Base-by-base conservation (phyloP, 2,888 invertebrate species). In the Micropterix aruncella region DNA sequence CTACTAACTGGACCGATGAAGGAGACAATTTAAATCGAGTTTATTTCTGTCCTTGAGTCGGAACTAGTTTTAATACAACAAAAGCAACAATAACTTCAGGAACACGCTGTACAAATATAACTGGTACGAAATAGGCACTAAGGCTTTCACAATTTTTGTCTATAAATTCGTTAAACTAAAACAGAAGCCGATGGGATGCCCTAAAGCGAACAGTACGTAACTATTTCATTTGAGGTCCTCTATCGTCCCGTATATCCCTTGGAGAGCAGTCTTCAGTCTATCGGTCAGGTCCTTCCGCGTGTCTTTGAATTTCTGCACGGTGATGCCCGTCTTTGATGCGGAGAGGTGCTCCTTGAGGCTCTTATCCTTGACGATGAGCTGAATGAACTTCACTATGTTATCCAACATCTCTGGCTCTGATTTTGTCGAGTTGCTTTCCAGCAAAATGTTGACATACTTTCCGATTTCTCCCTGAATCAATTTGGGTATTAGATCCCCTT, bases 391-490 rank as follows among this genome's bases (percentile, higher is more conserved):
- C 1, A 73, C 48, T 3, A 73, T 55, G 54, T 76, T 76, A 51
- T 69, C 66, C 1, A 72, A 63, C 1, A 73, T 68, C 45, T 73
- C 67, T 1, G 62, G 50, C 1, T 73, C 70, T 57, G 74, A 61
- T 52, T 66, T 69, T 0, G 62, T 62, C 47, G 63, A 63, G 47
- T 68, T 70, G 0, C 70, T 66, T 18, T 72, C 67, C 1, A 75
- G 57, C 36, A 76, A 59, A 14, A 64, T 66, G 1, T 62, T 59
- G 2, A 76, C 51, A 50, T 68, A 70, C 53, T 66, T 67, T 48
- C 72, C 74, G 50, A 78, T 65, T 54, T 74, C 69, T 1, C 73
- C 63, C 49, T 66, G 61, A 46, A 74, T 54, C 1, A 77, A 53
- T 50, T 67, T 66, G 1, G 56, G 19, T 27, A 58, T 56, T 50